phyloP scores from a whole-genome alignment of 2,113 vertebrate genomes.

The Macroglossus sobrinus region DNA sequence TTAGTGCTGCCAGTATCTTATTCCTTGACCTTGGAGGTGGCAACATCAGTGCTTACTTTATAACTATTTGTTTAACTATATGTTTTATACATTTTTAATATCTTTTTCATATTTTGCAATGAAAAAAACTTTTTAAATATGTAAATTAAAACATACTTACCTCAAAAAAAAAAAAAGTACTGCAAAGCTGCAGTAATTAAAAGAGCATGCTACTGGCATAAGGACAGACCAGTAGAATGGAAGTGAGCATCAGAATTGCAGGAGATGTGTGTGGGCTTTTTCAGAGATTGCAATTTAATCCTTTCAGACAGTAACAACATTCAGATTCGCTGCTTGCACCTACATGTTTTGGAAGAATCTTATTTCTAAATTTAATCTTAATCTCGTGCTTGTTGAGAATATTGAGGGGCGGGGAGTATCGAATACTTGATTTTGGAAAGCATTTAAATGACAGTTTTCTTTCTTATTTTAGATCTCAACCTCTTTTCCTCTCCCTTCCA shows the following conservation, averaged over 20 bases:
- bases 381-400: background rate
- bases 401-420: background rate
- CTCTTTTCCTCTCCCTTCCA: background rate
- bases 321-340: background rate
- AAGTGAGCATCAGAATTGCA: background rate
- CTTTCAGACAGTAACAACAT: background rate
- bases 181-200: background rate
- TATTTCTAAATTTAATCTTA: conserved; percentile 19
- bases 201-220: background rate
- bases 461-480: background rate
- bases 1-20: background rate
- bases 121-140: background rate
- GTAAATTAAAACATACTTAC: conserved; percentile 77
- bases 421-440: background rate
- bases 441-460: background rate
- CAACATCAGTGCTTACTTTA: background rate
- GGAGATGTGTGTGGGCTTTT: background rate
- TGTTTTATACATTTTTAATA: background rate
- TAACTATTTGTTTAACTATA: background rate
- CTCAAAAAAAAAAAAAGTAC: background rate
- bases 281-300: background rate
- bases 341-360: background rate
- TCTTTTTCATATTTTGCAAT: background rate
- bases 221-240: background rate
- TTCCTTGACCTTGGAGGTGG: background rate